A percentile compares a stretch with the other conserved stretches of the same genome.
phyloP scores from a whole-genome alignment of 2,888 invertebrate species.

The Eudasyphora cyanicolor region DNA sequence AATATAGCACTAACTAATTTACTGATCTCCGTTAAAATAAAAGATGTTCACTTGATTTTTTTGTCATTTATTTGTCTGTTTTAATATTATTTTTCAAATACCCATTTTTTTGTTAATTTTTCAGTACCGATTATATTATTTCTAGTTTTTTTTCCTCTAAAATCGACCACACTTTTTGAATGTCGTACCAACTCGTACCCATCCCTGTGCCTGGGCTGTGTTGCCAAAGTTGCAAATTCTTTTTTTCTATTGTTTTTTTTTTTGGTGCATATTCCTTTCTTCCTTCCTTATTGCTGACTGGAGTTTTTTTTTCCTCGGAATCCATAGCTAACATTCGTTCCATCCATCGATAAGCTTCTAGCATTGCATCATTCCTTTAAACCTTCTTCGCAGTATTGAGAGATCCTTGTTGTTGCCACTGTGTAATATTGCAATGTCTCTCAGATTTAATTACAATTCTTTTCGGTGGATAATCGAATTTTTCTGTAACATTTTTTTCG shows the following conservation, averaged over 20 bases:
- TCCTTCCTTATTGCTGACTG: conserved; percentile 29
- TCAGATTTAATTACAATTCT: conserved; percentile 78
- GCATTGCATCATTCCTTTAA: not conserved
- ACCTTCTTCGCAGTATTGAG: conserved; percentile 11
- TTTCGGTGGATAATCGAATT: conserved; percentile 77
- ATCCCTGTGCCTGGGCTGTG: too few relatives aligned
- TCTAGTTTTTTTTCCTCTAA: too few relatives aligned
- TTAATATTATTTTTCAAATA: too few relatives aligned
- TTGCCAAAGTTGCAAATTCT: not conserved
- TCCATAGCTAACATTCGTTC: conserved; percentile 10
- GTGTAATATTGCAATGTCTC: conserved; percentile 58
- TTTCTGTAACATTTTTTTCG: conserved; percentile 66
- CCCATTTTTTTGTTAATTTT: too few relatives aligned
- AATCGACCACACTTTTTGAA: too few relatives aligned
- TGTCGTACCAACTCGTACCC: too few relatives aligned
- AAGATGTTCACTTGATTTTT: too few relatives aligned
- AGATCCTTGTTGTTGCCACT: conserved; percentile 29
- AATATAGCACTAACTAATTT: too few relatives aligned
- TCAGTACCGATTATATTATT: too few relatives aligned
- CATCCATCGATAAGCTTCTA: not conserved
- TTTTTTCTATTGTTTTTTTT: conserved; percentile 2
- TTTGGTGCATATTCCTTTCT: conserved; percentile 5
- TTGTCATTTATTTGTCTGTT: too few relatives aligned
- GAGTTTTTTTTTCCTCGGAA: not conserved
- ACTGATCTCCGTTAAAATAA: too few relatives aligned